phyloP scores from a whole-genome alignment of 2,888 invertebrate species.

The Horisme vitalbata region DNA sequence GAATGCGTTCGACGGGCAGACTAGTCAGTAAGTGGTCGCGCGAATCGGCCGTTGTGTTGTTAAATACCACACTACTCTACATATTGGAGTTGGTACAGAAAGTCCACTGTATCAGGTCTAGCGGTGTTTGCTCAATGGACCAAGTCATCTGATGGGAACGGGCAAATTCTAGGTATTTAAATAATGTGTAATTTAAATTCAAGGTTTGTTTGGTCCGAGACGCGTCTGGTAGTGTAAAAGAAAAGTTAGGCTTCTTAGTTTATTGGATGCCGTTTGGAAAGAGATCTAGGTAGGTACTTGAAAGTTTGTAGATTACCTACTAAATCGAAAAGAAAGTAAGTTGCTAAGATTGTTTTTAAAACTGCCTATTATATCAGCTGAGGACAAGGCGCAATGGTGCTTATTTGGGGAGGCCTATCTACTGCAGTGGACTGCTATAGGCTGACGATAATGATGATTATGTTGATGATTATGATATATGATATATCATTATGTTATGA shows the following conservation, averaged over 20 bases:
- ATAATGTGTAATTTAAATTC: slow-evolving; percentile 21
- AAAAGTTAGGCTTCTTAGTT: not conserved
- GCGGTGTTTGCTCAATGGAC: slow-evolving; percentile 25
- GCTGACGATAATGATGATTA: too few species aligned
- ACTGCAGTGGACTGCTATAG: too few species aligned
- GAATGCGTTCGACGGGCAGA: slow-evolving; percentile 66
- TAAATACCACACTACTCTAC: slow-evolving; percentile 79
- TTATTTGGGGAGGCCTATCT: too few species aligned
- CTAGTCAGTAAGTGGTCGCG: slow-evolving; percentile 72
- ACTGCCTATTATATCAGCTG: too few species aligned
- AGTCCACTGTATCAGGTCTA: slow-evolving; percentile 39
- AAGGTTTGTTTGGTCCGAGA: slow-evolving; percentile 17
- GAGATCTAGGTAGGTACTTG: too few species aligned
- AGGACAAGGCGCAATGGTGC: too few species aligned
- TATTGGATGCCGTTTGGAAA: too few species aligned
- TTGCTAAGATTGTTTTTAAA: too few species aligned
- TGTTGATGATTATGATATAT: too few species aligned
- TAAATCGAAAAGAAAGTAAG: too few species aligned
- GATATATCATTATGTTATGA: too few species aligned
- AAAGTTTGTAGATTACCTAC: too few species aligned
- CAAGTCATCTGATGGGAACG: slow-evolving; percentile 12
- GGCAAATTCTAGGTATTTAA: slow-evolving; percentile 1
- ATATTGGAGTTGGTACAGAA: slow-evolving; percentile 60
- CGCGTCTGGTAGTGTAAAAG: not conserved
- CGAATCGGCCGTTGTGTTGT: slow-evolving; percentile 67